Evolutionary conservation across 1,140 invertebrate species (phyloP), one percentile per base, ranked within the genome.

Genomic region (Andricus grossulariae): DNA sequence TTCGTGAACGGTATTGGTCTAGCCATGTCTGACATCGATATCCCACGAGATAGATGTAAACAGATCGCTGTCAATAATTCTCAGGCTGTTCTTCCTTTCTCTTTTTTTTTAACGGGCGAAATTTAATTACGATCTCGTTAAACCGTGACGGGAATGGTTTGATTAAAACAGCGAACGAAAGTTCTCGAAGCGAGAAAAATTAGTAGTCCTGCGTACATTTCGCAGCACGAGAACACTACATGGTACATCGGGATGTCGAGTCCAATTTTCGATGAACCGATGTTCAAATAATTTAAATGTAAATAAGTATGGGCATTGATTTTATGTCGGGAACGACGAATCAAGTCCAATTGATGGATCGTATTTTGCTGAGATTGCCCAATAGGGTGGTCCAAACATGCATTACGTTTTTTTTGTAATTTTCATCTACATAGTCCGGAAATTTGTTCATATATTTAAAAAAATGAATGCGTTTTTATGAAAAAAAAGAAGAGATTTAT

Each of bases 261-360:
- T 77, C 70, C 76, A 71, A 19, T 74, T 78, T 78, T 72, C 72
- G 71, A 12, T 57, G 39, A 39, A 66, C 19, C 72, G 49, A 72
- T 75, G 73, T 66, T 60, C 73, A 75, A 80, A 80, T 80, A 80
- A 80, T 80, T 80, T 80, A 74, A 75, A 80, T 80, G 60, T 70
- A 76, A 80, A 80, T 80, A 75, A 74, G 79, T 77, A 80, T 77
- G 60, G 72, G 73, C 75, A 77, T 77, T 71, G 78, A 70, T 75
- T 80, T 76, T 73, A 54, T 72, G 32, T 50, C 39, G 55, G 39
- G 8, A n/a, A 32, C 16, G 51, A 77, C 12, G 32, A 66, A 66
- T 66, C 57, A 66, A 66, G 25, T 39, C 32, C 25, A 6, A n/a
- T n/a, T 39, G 60, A 66, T 66, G 60, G 60, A 66, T 66, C 21